Conservation (phyloP, 2,113 vertebrate genomes). For the Pluvianellus socialis region DNA sequence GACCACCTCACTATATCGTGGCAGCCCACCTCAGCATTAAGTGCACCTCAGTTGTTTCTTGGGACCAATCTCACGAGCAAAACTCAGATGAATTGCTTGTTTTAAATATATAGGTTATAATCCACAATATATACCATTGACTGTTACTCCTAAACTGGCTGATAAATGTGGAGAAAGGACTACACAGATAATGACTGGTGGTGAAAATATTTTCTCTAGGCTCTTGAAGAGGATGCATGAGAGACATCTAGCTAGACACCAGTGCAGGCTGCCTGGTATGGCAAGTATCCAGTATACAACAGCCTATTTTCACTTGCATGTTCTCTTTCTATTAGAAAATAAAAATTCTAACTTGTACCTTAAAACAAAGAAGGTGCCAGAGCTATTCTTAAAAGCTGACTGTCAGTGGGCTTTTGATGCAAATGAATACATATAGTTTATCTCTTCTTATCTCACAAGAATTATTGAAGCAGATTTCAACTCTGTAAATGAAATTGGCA, state of each 20-base stretch:
- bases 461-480: slow-evolving; percentile 37
- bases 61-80: neutral
- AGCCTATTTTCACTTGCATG: neutral
- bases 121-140: neutral
- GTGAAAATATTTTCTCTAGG: neutral
- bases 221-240: neutral
- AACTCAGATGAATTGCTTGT: neutral
- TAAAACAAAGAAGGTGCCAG: neutral
- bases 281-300: neutral
- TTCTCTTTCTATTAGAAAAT: slow-evolving; percentile 4
- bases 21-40: neutral
- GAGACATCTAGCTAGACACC: neutral
- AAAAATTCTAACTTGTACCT: neutral
- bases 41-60: neutral
- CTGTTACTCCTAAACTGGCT: neutral
- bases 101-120: neutral
- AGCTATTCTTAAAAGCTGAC: slow-evolving; percentile 12
- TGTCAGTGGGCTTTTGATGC: slow-evolving; percentile 32
- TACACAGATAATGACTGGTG: neutral
- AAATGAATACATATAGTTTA: slow-evolving; percentile 46
- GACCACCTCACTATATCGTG: neutral
- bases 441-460: slow-evolving; percentile 35
- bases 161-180: neutral
- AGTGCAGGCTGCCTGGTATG: neutral
- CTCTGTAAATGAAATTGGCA: slow-evolving; percentile 36